Conservation (phyloP, 1,140 invertebrate genomes). For the Hycleus cichorii region DNA sequence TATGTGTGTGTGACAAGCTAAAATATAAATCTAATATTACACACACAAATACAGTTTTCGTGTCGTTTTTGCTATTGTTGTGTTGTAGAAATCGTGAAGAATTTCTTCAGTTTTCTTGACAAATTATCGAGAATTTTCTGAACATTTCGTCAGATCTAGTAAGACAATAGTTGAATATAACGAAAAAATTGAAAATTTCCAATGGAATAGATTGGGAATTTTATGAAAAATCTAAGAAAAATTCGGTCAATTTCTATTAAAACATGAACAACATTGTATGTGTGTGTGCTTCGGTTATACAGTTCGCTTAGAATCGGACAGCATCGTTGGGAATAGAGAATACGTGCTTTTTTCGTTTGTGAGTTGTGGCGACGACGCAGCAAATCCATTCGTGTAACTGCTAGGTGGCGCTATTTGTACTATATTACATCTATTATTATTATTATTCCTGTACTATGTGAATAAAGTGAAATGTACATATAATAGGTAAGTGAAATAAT, state of each 20-base stretch:
- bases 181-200: no score
- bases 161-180: slow-evolving; percentile 5
- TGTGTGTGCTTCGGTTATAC: slow-evolving; percentile 23
- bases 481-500: no score
- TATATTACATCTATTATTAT: no score
- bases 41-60: slow-evolving; percentile 15
- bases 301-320: slow-evolving; percentile 25
- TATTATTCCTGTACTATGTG: no score
- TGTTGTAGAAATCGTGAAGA: no score
- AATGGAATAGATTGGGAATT: not conserved
- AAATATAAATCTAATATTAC: slow-evolving; percentile 27
- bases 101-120: not conserved
- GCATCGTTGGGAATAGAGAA: slow-evolving; percentile 22
- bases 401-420: slow-evolving; percentile 37
- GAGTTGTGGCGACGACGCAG: slow-evolving; percentile 25
- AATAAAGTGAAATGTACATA: no score
- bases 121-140: slow-evolving; percentile 22
- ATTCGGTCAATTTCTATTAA: not conserved
- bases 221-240: slow-evolving; percentile 1
- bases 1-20: slow-evolving; percentile 25
- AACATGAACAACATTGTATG: slow-evolving; percentile 29
- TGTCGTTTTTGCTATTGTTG: slow-evolving; percentile 6
- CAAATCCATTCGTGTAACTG: slow-evolving; percentile 9
- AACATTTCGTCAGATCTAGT: slow-evolving; percentile 32
- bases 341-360: slow-evolving; percentile 33